Percentiles rank a stretch among this genome's conserved stretches.
phyloP scores from a whole-genome alignment of 30 jellyfish, hydroid and myxozoan genomes.

The Euphysa ruthae region DNA sequence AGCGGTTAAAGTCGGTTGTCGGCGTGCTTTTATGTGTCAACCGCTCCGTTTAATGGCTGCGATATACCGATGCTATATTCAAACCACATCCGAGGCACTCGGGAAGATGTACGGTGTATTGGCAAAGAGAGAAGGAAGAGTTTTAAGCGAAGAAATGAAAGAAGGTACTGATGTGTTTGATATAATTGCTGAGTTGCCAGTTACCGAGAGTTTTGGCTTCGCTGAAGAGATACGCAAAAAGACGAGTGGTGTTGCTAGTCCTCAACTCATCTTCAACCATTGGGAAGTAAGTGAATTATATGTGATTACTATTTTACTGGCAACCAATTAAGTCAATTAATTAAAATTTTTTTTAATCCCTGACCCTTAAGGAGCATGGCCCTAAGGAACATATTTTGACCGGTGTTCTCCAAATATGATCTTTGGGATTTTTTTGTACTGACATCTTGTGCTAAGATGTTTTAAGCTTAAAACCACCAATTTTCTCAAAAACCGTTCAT shows the following conservation, averaged over 20 bases:
- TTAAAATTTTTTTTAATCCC: too few relatives aligned
- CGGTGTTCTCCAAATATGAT: too few relatives aligned
- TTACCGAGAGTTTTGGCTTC: slow-evolving; percentile 97
- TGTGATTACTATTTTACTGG: neutral
- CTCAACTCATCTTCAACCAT: slow-evolving; percentile 83
- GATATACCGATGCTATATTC: slow-evolving; percentile 90
- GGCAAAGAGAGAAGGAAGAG: slow-evolving; percentile 83
- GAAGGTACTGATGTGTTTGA: slow-evolving; percentile 94
- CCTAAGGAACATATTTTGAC: too few relatives aligned
- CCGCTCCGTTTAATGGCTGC: slow-evolving; percentile 97
- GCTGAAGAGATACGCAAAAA: slow-evolving; percentile 95
- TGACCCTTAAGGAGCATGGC: too few relatives aligned
- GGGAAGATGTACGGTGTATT: slow-evolving; percentile 93
- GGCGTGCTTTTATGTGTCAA: slow-evolving; percentile 94
- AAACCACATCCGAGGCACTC: slow-evolving; percentile 88
- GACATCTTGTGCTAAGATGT: too few relatives aligned
- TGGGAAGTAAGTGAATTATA: slow-evolving; percentile 74
- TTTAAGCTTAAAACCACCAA: too few relatives aligned
- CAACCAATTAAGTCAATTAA: too few relatives aligned
- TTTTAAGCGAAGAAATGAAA: slow-evolving; percentile 70
- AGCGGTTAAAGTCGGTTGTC: slow-evolving; percentile 89
- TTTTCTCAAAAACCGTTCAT: too few relatives aligned
- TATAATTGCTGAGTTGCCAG: slow-evolving; percentile 77
- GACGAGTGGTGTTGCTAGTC: slow-evolving; percentile 98
- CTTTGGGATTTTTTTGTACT: too few relatives aligned